Base-by-base conservation (phyloP, 1,140 invertebrate genomes). In the Nasonia longicornis region DNA sequence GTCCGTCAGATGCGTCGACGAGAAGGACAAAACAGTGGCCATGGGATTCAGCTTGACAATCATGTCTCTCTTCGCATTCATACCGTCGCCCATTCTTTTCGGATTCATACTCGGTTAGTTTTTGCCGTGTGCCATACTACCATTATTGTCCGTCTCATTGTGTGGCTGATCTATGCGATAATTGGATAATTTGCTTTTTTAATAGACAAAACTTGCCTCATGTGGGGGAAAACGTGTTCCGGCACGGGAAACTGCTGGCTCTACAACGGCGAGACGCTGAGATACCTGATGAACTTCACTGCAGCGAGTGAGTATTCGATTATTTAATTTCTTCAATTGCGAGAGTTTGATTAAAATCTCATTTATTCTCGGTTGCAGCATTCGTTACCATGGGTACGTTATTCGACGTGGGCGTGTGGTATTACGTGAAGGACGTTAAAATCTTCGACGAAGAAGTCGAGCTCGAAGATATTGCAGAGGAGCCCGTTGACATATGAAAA, bases 161-260 rank as follows among this genome's bases (percentile, higher is more conserved):
- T 52, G 48, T 20, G 16, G 48, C 12, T 20, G 48, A 12, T 52
- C 48, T 52, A 52, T 52, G 48, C 48, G 48, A 52, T 52, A 35
- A 75, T 64, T 80, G 22, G 58, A 75, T 75, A 58, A 29, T 22
- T 58, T 58, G 77, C 26, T 48, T 86, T 77, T 84, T 83, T 89
- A 20, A 52, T 85, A 94, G 93, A 94, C 90, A 92, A 91, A 64
- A 92, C 93, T 20, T 95, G 95, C 84, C 85, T 95, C 2, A 93
- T 95, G 16, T 95, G 95, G 95, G 95, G 94, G 20, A 94, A 94
- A 86, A 95, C 94, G 12, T 95, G 94, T 85, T 91, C 92, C 7
- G 93, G 93, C 73, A 94, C 92, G 64, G 94, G 95, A 76, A 95
- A 95, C 85, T 95, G 94, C 86, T 95, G 94, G 94, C 87, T 95